These are phyloP conservation scores for Drosophila watanabei DNA, from an alignment of 1,140 invertebrate genomes.

Conservation along the genomic window DNA sequence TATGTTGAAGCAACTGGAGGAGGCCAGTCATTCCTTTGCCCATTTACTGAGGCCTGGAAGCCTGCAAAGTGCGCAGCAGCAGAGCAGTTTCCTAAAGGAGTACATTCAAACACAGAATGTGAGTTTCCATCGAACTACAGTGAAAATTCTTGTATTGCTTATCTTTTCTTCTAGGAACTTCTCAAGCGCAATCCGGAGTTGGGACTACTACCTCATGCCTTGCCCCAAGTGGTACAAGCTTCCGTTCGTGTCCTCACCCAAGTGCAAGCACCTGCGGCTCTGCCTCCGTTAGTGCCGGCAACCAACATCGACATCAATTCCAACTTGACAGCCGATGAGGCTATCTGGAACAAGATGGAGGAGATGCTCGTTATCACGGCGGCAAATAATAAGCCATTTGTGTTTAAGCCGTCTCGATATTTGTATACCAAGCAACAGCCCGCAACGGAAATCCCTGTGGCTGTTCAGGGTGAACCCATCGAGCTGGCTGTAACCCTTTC, in stretches of 20 bases:
- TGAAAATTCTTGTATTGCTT: not conserved
- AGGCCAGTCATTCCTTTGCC: constrained; percentile 92
- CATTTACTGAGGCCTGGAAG: constrained; percentile 92
- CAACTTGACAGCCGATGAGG: constrained; percentile 80
- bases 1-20: constrained; percentile 91
- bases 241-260: constrained; percentile 79
- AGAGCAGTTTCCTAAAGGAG: constrained; percentile 94
- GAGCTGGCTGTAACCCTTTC: constrained; percentile 91
- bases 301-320: constrained; percentile 88
- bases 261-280: constrained; percentile 82
- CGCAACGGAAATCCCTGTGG: constrained; percentile 87
- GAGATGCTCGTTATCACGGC: constrained; percentile 91
- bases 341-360: constrained; percentile 91
- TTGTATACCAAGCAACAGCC: constrained; percentile 91
- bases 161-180: constrained; percentile 53
- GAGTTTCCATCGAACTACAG: not conserved
- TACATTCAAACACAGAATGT: constrained; percentile 92
- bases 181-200: constrained; percentile 75
- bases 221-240: constrained; percentile 78
- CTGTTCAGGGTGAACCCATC: constrained; percentile 93
- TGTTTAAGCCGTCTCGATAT: constrained; percentile 92
- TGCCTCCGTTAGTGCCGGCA: constrained; percentile 90
- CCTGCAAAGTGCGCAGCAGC: constrained; percentile 91
- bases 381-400: constrained; percentile 89
- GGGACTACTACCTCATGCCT: constrained; percentile 70